phyloP scores from a whole-genome alignment of 2,888 invertebrate genomes.

The Linnaemya tessellans region DNA sequence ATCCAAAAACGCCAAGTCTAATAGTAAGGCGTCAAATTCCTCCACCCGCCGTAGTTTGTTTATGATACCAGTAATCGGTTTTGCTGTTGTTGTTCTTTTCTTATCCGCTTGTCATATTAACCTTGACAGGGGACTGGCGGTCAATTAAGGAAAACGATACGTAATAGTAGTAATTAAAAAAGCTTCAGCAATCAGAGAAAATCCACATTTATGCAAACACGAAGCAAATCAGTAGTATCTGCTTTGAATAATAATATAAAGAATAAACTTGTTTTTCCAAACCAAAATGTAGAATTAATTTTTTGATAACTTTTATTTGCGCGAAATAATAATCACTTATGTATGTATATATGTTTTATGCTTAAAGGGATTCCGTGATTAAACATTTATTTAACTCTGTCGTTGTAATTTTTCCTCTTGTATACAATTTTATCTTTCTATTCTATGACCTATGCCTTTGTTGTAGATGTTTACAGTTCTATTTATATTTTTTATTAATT shows the following conservation, averaged over 20 bases:
- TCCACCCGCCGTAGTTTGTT: conserved; percentile 42
- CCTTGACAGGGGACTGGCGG: conserved; percentile 72
- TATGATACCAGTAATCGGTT: conserved; percentile 20
- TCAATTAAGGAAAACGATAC: conserved; percentile 74
- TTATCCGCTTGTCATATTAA: conserved; percentile 65
- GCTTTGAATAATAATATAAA: neutral
- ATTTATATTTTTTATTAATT: conserved; percentile 47
- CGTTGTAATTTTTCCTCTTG: neutral
- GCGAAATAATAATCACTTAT: neutral
- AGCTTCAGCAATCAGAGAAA: neutral
- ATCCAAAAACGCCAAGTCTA: conserved; percentile 10
- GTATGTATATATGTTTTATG: no score
- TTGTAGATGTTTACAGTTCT: conserved; percentile 44
- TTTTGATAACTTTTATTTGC: no score
- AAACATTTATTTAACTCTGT: neutral
- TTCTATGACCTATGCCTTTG: conserved; percentile 1
- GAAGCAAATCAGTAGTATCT: neutral
- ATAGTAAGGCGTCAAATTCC: conserved; percentile 14
- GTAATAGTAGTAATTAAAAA: conserved; percentile 52
- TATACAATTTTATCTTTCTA: neutral
- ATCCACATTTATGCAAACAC: neutral
- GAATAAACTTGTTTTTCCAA: conserved; percentile 6
- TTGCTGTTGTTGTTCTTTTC: conserved; percentile 44
- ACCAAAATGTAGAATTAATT: neutral
- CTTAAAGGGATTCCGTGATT: conserved; percentile 3